These are phyloP conservation scores for Dinocampus coccinellae DNA, from an alignment of 2,888 invertebrate genomes.

Conservation along the genomic window DNA sequence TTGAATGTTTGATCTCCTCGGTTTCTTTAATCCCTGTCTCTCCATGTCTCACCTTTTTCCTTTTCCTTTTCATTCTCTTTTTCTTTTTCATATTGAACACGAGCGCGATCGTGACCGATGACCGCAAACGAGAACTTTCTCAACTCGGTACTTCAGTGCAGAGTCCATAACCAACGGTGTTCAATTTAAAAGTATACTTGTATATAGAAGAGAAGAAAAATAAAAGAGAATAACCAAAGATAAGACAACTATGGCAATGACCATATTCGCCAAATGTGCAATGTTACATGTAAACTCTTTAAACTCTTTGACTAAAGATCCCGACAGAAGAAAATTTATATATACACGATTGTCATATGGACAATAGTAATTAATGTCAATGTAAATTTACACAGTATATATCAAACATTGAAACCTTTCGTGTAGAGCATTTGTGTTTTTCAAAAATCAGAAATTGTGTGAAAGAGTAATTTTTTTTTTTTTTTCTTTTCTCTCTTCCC, in stretches of 20 bases:
- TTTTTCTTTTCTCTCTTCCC: background rate
- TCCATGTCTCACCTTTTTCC: conserved; percentile 19
- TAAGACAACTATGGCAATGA: conserved; percentile 47
- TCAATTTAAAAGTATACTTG: background rate
- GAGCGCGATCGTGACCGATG: conserved; percentile 42
- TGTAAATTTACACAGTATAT: conserved; percentile 8
- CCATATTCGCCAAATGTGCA: conserved; percentile 39
- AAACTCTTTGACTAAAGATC: conserved; percentile 22
- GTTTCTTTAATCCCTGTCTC: conserved; percentile 16
- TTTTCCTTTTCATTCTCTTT: background rate
- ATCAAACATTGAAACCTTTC: background rate
- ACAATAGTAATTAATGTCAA: conserved; percentile 55
- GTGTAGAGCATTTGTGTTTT: too few relatives aligned
- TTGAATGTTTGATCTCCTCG: conserved; percentile 22
- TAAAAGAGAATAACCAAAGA: conserved; percentile 26
- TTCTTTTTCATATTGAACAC: conserved; percentile 31
- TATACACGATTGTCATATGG: conserved; percentile 38
- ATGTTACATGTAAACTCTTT: conserved; percentile 24
- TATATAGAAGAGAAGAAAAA: background rate
- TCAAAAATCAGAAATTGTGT: too few relatives aligned
- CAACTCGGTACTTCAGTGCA: conserved; percentile 26
- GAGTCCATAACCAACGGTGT: conserved; percentile 16
- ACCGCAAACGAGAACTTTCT: conserved; percentile 41
- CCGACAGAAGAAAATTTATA: conserved; percentile 49
- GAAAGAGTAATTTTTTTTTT: too few relatives aligned